Evolutionary conservation across 2,797 vertebrate genomes (phyloP), one percentile per base, ranked within the genome.

Genomic region (Gouania willdenowi): DNA sequence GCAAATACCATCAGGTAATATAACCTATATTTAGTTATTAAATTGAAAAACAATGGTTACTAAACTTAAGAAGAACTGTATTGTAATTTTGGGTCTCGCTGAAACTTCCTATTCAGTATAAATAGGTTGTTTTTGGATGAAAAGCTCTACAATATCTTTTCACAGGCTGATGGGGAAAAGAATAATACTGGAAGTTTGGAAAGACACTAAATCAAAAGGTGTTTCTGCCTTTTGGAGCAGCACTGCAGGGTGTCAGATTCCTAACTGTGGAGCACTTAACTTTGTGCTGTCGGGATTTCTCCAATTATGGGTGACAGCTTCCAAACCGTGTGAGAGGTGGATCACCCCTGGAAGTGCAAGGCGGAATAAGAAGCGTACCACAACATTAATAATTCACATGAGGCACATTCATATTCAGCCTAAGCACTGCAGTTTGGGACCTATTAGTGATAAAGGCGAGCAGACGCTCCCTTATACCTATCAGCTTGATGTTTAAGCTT

Each of bases 301-400:
- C 85, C 87, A 89, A 88, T 89, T 87, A 87, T 55, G 67, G 77
- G 76, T 87, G 86, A 88, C 85, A 86, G 83, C 72, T 83, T 77
- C 80, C 75, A 67, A 69, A 85, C 73, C 70, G 75, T 41, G 81
- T 85, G 81, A 85, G 87, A 87, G 83, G 85, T 66, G 75, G 78
- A 79, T 87, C 84, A 81, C 79, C 85, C 64, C 82, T 79, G 76
- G 68, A 87, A 85, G 82, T 80, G 82, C 83, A 79, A 69, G 57
- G 73, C 69, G 60, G 84, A 88, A 86, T 83, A 78, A 56, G 61
- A 80, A 84, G 77, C 71, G 44, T 68, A 25, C 75, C 73, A 71
- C 71, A 77, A 66, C 82, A 89, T 90, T 82, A 87, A 88, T 89
- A 88, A 89, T 89, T 89, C 84, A 89, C 74, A 47, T 7, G 52